Evolutionary conservation across 2,888 invertebrate genomes (phyloP).

Genomic region (Tortricodes alternella): DNA sequence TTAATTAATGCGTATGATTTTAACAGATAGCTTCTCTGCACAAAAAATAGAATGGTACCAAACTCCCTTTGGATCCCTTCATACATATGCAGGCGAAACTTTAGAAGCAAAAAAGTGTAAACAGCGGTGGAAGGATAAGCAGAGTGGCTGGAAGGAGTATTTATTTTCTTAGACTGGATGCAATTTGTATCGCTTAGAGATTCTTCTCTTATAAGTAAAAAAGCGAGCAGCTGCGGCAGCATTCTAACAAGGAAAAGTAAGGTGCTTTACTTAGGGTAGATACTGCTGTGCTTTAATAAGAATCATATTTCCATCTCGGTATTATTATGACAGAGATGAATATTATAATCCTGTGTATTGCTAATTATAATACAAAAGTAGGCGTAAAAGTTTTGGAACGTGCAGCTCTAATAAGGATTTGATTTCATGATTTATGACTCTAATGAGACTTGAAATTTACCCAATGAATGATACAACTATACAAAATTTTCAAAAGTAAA

Average conservation of each 20-base stretch:
- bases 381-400: too few relatives aligned
- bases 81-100: not conserved
- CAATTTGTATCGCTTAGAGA: constrained; percentile 36
- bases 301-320: constrained; percentile 41
- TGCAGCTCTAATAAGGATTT: too few relatives aligned
- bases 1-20: constrained; percentile 50
- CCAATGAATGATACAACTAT: too few relatives aligned
- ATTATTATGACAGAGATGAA: constrained; percentile 15
- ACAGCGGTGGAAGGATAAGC: constrained; percentile 1
- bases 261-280: constrained; percentile 32
- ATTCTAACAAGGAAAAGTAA: constrained; percentile 50
- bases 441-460: too few relatives aligned
- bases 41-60: constrained; percentile 14
- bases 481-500: too few relatives aligned
- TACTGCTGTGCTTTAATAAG: constrained; percentile 36
- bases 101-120: constrained; percentile 1
- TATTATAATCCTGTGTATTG: not conserved
- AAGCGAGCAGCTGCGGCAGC: constrained; percentile 42
- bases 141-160: not conserved
- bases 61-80: not conserved
- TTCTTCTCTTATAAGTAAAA: constrained; percentile 31
- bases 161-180: constrained; percentile 9
- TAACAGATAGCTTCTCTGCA: constrained; percentile 21
- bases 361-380: not conserved
- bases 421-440: too few relatives aligned